Percentiles rank a stretch among this genome's conserved stretches.
phyloP scores from a whole-genome alignment of 1,140 invertebrate species.

The Antheraea pernyi region DNA sequence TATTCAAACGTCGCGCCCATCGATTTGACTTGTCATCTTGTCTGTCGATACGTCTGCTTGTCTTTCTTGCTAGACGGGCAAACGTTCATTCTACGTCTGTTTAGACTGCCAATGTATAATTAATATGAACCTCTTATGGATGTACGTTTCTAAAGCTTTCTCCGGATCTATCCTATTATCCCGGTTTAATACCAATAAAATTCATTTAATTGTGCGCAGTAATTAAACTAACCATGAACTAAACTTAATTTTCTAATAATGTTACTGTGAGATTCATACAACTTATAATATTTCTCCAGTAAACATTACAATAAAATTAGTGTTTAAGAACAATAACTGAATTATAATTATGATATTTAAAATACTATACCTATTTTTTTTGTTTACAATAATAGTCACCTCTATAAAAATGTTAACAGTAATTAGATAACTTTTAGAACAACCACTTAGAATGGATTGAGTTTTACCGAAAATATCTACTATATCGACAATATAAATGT shows the following conservation, averaged over 20 bases:
- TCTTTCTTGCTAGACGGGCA: slow-evolving; percentile 4
- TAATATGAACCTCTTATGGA: slow-evolving; percentile 2
- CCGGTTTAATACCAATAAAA: not conserved
- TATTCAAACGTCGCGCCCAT: slow-evolving; percentile 18
- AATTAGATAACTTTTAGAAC: too few relatives aligned
- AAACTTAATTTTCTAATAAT: not conserved
- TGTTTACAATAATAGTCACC: too few relatives aligned
- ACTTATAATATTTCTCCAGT: too few relatives aligned
- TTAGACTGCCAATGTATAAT: slow-evolving; percentile 9
- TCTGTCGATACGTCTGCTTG: slow-evolving; percentile 1
- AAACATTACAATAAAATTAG: not conserved
- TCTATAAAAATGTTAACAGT: too few relatives aligned
- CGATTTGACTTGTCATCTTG: not conserved
- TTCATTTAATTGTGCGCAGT: not conserved
- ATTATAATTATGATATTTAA: too few relatives aligned
- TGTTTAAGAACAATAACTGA: too few relatives aligned
- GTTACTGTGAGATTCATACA: too few relatives aligned
- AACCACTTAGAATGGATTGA: too few relatives aligned
- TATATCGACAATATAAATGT: too few relatives aligned
- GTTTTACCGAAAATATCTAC: too few relatives aligned
- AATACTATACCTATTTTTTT: too few relatives aligned
- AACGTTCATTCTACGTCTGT: not conserved
- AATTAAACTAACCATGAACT: not conserved
- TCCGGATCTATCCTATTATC: not conserved
- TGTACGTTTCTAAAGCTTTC: not conserved